Evolutionary conservation across 2,797 vertebrate species (phyloP), one percentile per base, ranked within the genome.

Genomic region (Lepilemur septentrionalis): DNA sequence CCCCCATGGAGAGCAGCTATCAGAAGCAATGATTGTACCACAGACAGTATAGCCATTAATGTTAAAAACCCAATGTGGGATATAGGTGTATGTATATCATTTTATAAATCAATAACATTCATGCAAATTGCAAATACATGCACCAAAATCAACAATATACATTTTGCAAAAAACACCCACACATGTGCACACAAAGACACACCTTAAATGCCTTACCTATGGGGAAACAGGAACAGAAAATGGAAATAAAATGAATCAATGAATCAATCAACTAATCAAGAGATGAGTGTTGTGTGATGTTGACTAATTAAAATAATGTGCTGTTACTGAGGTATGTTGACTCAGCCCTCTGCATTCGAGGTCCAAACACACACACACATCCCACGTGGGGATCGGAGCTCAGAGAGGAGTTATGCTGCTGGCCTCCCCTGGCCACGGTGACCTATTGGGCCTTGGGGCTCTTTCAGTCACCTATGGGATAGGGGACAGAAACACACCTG

Each of bases 181-280:
- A 5, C 12, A 14, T 7, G 25, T 10, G 10, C n/a, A 78, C 10
- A 76, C 73, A 59, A 11, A 59, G 2, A 22, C 38, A 20, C 35
- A 0, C 23, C 9, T 20, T 22, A 82, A 61, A n/a, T n/a, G 57
- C 6, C 63, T 48, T 46, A n/a, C 18, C 18, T 46, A 15, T 0
- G 4, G 79, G 41, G 0, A 46, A 63, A 46, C 12, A 28, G 41
- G 11, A 46, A 46, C 14, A 11, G 15, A 82, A 18, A 63, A 63
- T 63, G 59, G 59, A 20, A n/a, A 82, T 82, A 63, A 82, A 22
- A 43, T 5, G 22, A 78, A 78, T 38, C 4, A 78, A 55, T 38
- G 22, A 55, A 55, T 28, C 22, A 55, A 35, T 4, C 3, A 25
- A 55, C 32, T 10, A 46, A 10, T 2, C 59, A 63, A 82, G 30